Evolutionary conservation across 1,140 invertebrate genomes (phyloP), one percentile per base, ranked within the genome.

Genomic region (Diplogasteroides magnus): DNA sequence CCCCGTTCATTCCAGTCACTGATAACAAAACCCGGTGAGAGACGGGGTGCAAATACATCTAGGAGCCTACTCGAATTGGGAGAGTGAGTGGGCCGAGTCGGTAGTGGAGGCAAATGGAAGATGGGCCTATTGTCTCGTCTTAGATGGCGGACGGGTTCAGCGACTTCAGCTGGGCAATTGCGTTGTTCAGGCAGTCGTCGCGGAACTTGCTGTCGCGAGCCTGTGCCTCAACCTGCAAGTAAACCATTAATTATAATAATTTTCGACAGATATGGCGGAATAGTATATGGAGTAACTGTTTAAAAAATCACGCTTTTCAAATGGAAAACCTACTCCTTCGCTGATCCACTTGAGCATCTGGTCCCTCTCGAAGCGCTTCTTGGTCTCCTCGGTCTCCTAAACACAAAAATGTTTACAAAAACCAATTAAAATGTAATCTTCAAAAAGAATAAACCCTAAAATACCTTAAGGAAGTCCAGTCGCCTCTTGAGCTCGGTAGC

Each of bases 331-430:
- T 55, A 75, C 70, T 25, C 77, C 77, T 31, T 77, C 75, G 60
- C 60, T 74, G 61, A 81, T 81, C 31, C 65, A 68, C 64, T 79
- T 77, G 63, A 81, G 58, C 32, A 81, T 59, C 27, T 79, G 73
- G 25, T 82, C 80, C 56, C 73, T 72, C 57, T 78, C 78, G 71
- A 82, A 82, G 25, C 79, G 78, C 48, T 69, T 62, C 67, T 81
- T 81, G 28, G 77, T 82, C 31, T 68, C 78, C 56, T 81, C 79
- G 28, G 81, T 80, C 63, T 81, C 79, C 55, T n/a, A n/a, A n/a
- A n/a, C n/a, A n/a, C n/a, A n/a, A n/a, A n/a, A n/a, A n/a, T n/a
- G n/a, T n/a, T n/a, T n/a, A n/a, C n/a, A n/a, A n/a, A n/a, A n/a
- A n/a, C n/a, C n/a, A n/a, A n/a, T n/a, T n/a, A n/a, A n/a, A n/a